These are phyloP conservation scores for Crenichthys baileyi DNA, from an alignment of 2,797 vertebrate species.

Conservation along the genomic window DNA sequence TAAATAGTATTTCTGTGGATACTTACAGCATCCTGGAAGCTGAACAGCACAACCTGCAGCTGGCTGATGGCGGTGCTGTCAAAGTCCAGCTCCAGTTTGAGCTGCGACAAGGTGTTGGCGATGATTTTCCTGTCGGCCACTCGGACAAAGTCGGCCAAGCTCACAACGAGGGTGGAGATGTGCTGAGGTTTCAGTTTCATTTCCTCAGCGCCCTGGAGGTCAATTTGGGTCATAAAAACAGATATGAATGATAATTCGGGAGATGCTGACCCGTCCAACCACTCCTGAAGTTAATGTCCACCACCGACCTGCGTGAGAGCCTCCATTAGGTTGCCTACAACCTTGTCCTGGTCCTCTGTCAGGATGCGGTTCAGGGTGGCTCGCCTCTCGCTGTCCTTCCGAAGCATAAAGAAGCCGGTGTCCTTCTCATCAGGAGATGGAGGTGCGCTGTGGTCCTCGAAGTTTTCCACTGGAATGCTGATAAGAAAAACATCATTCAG, in stretches of 20 bases:
- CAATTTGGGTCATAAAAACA: neutral
- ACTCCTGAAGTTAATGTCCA: neutral
- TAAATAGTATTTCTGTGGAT: too few relatives aligned
- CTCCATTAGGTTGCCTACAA: slow-evolving; percentile 93
- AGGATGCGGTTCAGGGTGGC: slow-evolving; percentile 95
- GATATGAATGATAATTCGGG: neutral
- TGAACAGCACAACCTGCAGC: too few relatives aligned
- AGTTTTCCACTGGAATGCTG: slow-evolving; percentile 98
- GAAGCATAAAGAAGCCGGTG: slow-evolving; percentile 95
- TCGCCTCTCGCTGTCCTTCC: slow-evolving; percentile 95
- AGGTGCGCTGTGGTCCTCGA: slow-evolving; percentile 98
- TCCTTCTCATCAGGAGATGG: slow-evolving; percentile 98
- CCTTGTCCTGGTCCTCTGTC: slow-evolving; percentile 92
- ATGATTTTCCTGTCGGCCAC: too few relatives aligned
- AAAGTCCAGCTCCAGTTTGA: too few relatives aligned
- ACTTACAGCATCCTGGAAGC: too few relatives aligned
- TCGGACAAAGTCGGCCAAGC: slow-evolving; percentile 92
- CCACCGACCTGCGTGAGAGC: slow-evolving; percentile 88
- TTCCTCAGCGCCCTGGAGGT: slow-evolving; percentile 88
- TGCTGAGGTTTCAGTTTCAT: slow-evolving; percentile 91
- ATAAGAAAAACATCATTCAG: neutral
- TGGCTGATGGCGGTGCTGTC: too few relatives aligned
- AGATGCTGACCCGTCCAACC: neutral
- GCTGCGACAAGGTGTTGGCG: too few relatives aligned
- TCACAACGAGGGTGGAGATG: slow-evolving; percentile 89